Evolutionary conservation across 2,888 invertebrate genomes (phyloP).

Genomic region (Catocala fraxini): DNA sequence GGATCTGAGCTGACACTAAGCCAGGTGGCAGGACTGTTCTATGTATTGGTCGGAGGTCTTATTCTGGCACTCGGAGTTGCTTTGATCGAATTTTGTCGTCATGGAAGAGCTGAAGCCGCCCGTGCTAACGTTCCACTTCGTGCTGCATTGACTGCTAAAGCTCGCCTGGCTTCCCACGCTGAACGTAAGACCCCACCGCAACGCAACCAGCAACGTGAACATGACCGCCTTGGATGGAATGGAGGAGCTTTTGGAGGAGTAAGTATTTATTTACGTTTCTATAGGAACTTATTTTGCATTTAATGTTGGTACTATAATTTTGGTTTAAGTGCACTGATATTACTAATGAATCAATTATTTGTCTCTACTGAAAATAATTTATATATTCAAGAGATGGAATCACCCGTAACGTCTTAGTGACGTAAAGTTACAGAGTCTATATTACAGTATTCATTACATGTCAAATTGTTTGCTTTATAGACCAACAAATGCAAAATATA

Average conservation of each 20-base stretch:
- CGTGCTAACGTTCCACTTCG: constrained; percentile 93
- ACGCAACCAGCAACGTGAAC: constrained; percentile 66
- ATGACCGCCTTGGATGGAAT: constrained; percentile 78
- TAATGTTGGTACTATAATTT: too few relatives aligned
- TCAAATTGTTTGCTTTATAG: too few relatives aligned
- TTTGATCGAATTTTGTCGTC: constrained; percentile 97
- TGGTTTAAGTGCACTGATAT: too few relatives aligned
- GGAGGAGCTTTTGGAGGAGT: constrained; percentile 77
- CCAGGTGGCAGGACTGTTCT: constrained; percentile 99
- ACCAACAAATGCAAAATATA: too few relatives aligned
- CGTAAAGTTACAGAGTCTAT: too few relatives aligned
- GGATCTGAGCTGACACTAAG: constrained; percentile 95
- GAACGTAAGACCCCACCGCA: constrained; percentile 60
- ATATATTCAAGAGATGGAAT: too few relatives aligned
- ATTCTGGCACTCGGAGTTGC: constrained; percentile 96
- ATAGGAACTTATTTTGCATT: too few relatives aligned
- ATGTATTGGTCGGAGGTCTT: constrained; percentile 97
- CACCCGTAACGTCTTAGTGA: too few relatives aligned
- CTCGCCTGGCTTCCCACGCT: constrained; percentile 79
- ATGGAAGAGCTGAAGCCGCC: constrained; percentile 92
- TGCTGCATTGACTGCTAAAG: constrained; percentile 95
- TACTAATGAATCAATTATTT: too few relatives aligned
- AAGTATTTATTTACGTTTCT: constrained; percentile 39
- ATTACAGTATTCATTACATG: too few relatives aligned
- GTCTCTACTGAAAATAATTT: too few relatives aligned